These are phyloP conservation scores for Boleophthalmus pectinirostris DNA, from an alignment of 2,113 vertebrate genomes.

Conservation along the genomic window DNA sequence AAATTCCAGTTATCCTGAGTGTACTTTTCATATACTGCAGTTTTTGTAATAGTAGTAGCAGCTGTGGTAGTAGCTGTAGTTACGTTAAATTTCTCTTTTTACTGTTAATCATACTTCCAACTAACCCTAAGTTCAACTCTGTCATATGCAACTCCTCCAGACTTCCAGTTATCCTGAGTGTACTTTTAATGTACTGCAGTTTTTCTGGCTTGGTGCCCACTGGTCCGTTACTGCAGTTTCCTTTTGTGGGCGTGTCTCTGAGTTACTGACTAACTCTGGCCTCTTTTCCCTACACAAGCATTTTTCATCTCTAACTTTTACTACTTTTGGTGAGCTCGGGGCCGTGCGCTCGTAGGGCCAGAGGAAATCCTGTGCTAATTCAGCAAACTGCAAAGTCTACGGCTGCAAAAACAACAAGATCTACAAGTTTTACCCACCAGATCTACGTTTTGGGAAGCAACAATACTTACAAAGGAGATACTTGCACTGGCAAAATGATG, in stretches of 20 bases:
- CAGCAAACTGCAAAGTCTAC: constrained; percentile 42
- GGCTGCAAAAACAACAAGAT: neutral
- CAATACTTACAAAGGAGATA: too few species aligned
- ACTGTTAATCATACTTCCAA: too few species aligned
- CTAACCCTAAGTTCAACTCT: too few species aligned
- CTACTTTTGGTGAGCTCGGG: constrained; percentile 36
- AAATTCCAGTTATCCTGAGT: too few species aligned
- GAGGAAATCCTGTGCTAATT: constrained; percentile 71
- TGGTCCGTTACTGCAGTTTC: constrained; percentile 31
- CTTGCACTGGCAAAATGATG: constrained; percentile 58
- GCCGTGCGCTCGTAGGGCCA: constrained; percentile 70
- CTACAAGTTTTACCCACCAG: constrained; percentile 4
- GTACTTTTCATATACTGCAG: too few species aligned
- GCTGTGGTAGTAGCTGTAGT: too few species aligned
- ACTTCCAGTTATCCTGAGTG: too few species aligned
- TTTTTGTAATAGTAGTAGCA: too few species aligned
- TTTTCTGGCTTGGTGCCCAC: neutral
- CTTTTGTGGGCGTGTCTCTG: constrained; percentile 54
- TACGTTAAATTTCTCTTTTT: neutral
- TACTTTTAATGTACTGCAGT: neutral
- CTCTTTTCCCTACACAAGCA: constrained; percentile 58
- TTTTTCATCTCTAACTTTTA: constrained; percentile 51
- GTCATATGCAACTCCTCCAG: too few species aligned
- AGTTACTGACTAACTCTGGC: constrained; percentile 68
- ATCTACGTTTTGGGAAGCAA: neutral